Base-by-base conservation (phyloP, 2,797 vertebrate species). In the Gymnothorax javanicus region DNA sequence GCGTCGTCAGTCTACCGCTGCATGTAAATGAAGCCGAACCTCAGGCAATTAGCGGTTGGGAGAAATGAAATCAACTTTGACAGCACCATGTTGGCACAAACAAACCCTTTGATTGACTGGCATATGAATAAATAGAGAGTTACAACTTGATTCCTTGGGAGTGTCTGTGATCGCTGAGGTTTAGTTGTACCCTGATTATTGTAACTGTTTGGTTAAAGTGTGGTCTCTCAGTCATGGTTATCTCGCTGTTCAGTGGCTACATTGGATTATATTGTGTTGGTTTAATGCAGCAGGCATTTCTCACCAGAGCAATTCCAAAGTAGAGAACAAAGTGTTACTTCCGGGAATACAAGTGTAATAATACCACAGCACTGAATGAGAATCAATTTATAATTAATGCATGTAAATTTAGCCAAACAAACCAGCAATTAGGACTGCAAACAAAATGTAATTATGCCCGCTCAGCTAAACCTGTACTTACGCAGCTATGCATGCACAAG, bases 31-130 rank as follows among this genome's bases (percentile, higher is more conserved):
- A 87, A 85, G 86, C 89, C 90, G 85, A 90, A 84, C 43, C 85
- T 89, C 87, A 88, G 84, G 85, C 90, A 88, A 90, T 92, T 89
- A 88, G 85, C 84, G 83, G 86, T 81, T 83, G 83, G 84, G 87
- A 83, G 69, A 84, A 89, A 69, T 88, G 88, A 91, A 91, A 91
- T 88, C 86, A 88, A 87, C 91, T 81, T 90, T 64, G 25, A 56
- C 83, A 54, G 71, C 77, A 58, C 58, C 43, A 23, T 62, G 83
- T 69, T 67, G 84, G 57, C 84, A 77, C 57, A 57, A 75, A 89
- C 59, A 79, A 60, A 58, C 23, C 69, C 67, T 7, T 13, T 58
- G 25, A 57, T 84, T 87, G 83, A 85, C 77, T 85, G 86, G 59
- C 62, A 67, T 60, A 75, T 81, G 85, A 7, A 56, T 85, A 64